Percentiles rank a stretch among this genome's conserved stretches.
phyloP scores from a whole-genome alignment of 2,113 vertebrate species.

The Zosterops japonicus region DNA sequence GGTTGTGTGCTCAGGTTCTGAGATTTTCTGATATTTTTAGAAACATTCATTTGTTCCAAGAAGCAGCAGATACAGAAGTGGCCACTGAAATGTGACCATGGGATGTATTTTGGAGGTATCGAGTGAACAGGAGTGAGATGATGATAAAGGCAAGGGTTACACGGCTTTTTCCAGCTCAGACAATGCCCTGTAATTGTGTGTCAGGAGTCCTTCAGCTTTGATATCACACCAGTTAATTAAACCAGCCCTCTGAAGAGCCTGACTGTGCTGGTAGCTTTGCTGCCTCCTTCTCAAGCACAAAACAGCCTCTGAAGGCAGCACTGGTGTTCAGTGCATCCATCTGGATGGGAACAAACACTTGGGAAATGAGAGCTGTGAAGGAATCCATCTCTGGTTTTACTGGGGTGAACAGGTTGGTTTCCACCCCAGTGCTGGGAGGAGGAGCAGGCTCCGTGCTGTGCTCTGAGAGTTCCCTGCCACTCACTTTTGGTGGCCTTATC shows the following conservation, averaged over 20 bases:
- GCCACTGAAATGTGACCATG: neutral
- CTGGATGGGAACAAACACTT: neutral
- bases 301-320: neutral
- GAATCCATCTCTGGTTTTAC: neutral
- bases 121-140: neutral
- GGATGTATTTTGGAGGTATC: neutral
- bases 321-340: neutral
- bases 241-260: neutral
- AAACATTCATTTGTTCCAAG: neutral
- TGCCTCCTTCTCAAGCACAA: neutral
- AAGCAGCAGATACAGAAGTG: neutral
- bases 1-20: neutral
- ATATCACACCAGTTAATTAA: conserved; percentile 27
- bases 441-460: neutral
- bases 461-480: neutral
- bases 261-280: neutral
- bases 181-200: neutral
- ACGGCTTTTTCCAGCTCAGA: neutral
- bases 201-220: conserved; percentile 5
- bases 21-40: conserved; percentile 3
- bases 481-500: neutral
- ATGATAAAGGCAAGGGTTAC: neutral
- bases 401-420: neutral
- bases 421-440: neutral
- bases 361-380: neutral